Evolutionary conservation across 2,113 vertebrate genomes (phyloP).

Genomic region (Sialia sialis): DNA sequence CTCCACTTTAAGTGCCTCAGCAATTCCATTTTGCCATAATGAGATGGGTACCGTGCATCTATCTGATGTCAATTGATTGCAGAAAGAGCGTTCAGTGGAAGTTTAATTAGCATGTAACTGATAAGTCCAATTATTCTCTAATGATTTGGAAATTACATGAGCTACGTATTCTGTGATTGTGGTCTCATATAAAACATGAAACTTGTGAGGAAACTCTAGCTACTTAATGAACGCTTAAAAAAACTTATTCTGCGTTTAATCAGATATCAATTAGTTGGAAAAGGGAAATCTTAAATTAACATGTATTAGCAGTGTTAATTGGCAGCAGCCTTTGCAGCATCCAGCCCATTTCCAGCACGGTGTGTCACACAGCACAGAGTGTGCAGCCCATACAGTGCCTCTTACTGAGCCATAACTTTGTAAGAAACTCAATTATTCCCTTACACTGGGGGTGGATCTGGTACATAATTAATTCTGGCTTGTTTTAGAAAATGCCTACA

Average conservation of each 20-base stretch:
- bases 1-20: background rate
- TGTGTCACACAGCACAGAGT: background rate
- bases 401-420: background rate
- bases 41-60: slow-evolving; percentile 38
- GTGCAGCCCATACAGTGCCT: background rate
- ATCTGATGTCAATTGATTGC: slow-evolving; percentile 49
- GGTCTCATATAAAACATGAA: slow-evolving; percentile 41
- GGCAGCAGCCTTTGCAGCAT: background rate
- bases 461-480: slow-evolving; percentile 19
- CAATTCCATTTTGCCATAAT: slow-evolving; percentile 9
- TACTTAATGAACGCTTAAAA: slow-evolving; percentile 60
- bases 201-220: slow-evolving; percentile 14
- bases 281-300: slow-evolving; percentile 55
- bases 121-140: slow-evolving; percentile 66
- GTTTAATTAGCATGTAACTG: slow-evolving; percentile 69
- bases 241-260: slow-evolving; percentile 37
- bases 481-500: slow-evolving; percentile 19
- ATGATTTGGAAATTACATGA: slow-evolving; percentile 65
- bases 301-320: slow-evolving; percentile 57
- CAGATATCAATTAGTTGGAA: slow-evolving; percentile 51
- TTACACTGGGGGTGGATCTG: background rate
- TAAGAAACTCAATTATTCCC: slow-evolving; percentile 25
- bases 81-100: slow-evolving; percentile 28
- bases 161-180: slow-evolving; percentile 44
- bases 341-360: background rate